Base-by-base conservation (phyloP, 2,888 invertebrate species). In the Ornithoptera alexandrae region DNA sequence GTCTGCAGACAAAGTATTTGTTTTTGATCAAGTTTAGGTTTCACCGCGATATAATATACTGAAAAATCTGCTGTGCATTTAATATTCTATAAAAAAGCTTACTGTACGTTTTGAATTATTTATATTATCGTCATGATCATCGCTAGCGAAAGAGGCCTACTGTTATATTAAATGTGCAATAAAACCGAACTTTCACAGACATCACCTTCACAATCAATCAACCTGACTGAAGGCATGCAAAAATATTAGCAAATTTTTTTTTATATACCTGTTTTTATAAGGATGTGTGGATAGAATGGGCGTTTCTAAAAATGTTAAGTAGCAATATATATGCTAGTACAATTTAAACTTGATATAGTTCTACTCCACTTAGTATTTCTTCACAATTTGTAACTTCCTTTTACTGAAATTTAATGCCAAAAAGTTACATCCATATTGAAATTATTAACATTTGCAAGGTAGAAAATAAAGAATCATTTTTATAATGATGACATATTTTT, bases 1-100 rank as follows among this genome's bases (percentile, higher is more conserved):
- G 68, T 53, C 24, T 63, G 68, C 67, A 65, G 24, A 62, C 15
- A 71, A 67, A 56, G 20, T 22, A 57, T 50, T 15, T 50, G 10
- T 46, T 46, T 46, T 12, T 46, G 15, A 46, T 46, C 46, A 46
- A 15, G 15, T 46, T 46, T 12, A 46, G 15, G 15, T 46, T 10
- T 46, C 15, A 46, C 46, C 12, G 15, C 46, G 46, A 10, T 12
- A 2, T 46, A 15, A 7, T 46, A 46, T 46, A 8, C 46, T 1
- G 46, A 46, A 15, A 46, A 46, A 46, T 46, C 46, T 15, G 10
- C 10, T 12, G 7, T 46, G 46, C 12, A 15, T 12, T 46, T 15
- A 15, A 46, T 46, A 15, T 12, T 8, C 10, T 46, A 30, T 15
- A 15, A 46, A 15, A 46, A 15, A 4, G 46, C 10, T 8, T 8